Conservation (phyloP, 2,113 vertebrate species). For the Aplodontia rufa region DNA sequence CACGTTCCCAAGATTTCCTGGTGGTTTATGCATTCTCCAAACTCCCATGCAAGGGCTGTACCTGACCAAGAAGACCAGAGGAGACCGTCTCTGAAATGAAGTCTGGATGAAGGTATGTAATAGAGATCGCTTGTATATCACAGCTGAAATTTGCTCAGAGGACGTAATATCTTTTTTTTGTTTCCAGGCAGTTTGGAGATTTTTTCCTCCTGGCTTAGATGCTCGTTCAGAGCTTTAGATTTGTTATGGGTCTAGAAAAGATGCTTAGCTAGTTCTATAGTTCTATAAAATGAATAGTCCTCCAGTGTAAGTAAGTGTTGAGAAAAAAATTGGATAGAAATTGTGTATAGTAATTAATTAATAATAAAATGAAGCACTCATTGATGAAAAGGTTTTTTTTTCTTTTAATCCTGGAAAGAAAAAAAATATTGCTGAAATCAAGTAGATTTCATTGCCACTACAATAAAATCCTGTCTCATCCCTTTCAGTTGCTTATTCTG, state of each 20-base stretch:
- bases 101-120: slow-evolving; percentile 81
- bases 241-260: slow-evolving; percentile 54
- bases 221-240: slow-evolving; percentile 33
- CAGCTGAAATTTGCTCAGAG: slow-evolving; percentile 10
- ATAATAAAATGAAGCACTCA: slow-evolving; percentile 55
- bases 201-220: slow-evolving; percentile 32
- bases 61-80: slow-evolving; percentile 43
- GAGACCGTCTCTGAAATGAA: slow-evolving; percentile 29
- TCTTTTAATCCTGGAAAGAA: slow-evolving; percentile 48
- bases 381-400: slow-evolving; percentile 30
- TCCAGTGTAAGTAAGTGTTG: slow-evolving; percentile 25
- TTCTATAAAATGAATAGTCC: slow-evolving; percentile 63
- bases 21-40: slow-evolving; percentile 36
- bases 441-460: slow-evolving; percentile 29
- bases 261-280: slow-evolving; percentile 59
- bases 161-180: background rate
- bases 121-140: background rate
- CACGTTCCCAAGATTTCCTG: background rate
- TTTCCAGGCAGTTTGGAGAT: slow-evolving; percentile 44
- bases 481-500: background rate
- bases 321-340: slow-evolving; percentile 47
- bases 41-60: background rate
- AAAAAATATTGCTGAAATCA: background rate
- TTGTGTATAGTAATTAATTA: slow-evolving; percentile 6
- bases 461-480: slow-evolving; percentile 45